These are phyloP conservation scores for Characodon lateralis DNA, from an alignment of 2,797 vertebrate genomes.

Conservation along the genomic window DNA sequence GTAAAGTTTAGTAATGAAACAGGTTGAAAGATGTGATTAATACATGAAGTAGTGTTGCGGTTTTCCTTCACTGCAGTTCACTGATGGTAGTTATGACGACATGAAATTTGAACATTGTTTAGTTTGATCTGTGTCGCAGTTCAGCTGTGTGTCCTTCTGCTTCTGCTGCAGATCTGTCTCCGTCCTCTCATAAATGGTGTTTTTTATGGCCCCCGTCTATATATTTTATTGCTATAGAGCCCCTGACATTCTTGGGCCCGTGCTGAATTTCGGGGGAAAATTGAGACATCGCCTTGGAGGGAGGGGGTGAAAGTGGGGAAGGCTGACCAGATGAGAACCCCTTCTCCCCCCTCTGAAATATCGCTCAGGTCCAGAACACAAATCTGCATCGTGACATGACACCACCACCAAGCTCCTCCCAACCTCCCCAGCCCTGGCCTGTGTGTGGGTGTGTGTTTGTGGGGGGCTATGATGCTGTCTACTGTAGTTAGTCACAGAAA, in stretches of 20 bases:
- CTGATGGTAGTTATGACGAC: neutral
- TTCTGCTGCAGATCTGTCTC: constrained; percentile 50
- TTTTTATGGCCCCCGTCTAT: constrained; percentile 79
- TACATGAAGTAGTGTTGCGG: neutral
- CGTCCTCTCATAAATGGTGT: constrained; percentile 73
- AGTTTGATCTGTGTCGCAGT: constrained; percentile 15
- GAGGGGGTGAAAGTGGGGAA: constrained; percentile 73
- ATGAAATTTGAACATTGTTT: neutral
- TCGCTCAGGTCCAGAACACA: constrained; percentile 84
- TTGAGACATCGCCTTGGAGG: constrained; percentile 81
- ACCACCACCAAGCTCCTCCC: constrained; percentile 65
- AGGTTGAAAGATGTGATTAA: neutral
- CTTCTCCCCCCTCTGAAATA: constrained; percentile 78
- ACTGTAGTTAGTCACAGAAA: constrained; percentile 54
- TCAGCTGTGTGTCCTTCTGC: constrained; percentile 39
- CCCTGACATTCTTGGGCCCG: constrained; percentile 78
- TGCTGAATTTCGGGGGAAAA: constrained; percentile 78
- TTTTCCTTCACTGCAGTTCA: neutral
- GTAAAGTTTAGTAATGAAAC: neutral
- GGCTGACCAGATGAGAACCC: constrained; percentile 77
- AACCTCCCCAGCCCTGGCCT: constrained; percentile 49
- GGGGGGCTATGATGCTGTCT: constrained; percentile 45
- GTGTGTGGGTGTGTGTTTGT: constrained; percentile 43
- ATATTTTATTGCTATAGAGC: constrained; percentile 83
- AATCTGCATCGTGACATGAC: constrained; percentile 85